A percentile compares a stretch with the other conserved stretches of the same genome.
Conservation (phyloP, 2,797 vertebrate genomes). For the Sebastes vulpes region DNA sequence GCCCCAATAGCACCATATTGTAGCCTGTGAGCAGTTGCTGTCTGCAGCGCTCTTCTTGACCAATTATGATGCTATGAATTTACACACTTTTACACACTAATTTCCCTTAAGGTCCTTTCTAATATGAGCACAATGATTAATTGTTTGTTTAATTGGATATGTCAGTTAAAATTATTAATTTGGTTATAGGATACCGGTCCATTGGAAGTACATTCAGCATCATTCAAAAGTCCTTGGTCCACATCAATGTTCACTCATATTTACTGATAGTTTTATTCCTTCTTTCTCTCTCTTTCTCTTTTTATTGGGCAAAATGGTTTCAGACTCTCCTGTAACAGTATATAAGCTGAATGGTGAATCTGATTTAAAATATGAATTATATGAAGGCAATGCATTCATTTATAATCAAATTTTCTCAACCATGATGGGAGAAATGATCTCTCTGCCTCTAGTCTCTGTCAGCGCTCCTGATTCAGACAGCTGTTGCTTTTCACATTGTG, state of each 20-base stretch:
- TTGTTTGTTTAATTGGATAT: not conserved
- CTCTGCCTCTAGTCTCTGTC: not conserved
- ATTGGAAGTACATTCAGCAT: not conserved
- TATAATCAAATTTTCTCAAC: not conserved
- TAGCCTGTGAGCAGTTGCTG: no score
- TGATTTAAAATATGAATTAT: not conserved
- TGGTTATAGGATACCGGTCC: not conserved
- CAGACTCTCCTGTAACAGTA: not conserved
- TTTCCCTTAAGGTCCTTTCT: not conserved
- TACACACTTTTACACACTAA: not conserved
- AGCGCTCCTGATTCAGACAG: slow-evolving; percentile 21
- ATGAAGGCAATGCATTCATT: not conserved
- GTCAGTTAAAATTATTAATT: not conserved
- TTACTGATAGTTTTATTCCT: not conserved
- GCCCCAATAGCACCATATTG: no score
- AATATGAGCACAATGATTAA: not conserved
- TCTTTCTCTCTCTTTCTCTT: not conserved
- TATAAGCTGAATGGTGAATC: not conserved
- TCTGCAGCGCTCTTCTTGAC: no score
- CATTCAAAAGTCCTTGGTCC: not conserved
- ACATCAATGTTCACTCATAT: not conserved
- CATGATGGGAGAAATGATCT: not conserved
- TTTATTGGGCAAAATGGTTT: not conserved
- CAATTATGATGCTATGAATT: not conserved
- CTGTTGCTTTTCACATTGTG: slow-evolving; percentile 58